A percentile compares a stretch with the other conserved stretches of the same genome.
Evolutionary conservation across 1,140 invertebrate species (phyloP).

Genomic region (Drosophila kurseongensis): DNA sequence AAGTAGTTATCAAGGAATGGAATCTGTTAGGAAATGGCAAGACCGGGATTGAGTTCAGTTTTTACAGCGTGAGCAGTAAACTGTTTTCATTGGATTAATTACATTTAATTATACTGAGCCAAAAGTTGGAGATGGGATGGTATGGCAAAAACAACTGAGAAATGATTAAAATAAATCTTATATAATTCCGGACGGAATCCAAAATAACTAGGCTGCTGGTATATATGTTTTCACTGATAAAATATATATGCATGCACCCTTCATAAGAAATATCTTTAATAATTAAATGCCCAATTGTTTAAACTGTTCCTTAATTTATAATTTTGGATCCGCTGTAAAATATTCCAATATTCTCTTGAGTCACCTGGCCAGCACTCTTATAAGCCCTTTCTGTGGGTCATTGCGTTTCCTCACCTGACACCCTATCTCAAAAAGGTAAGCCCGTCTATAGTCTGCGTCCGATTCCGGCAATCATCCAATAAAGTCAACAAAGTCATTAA

Average conservation of each 20-base stretch:
- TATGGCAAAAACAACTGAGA: neutral
- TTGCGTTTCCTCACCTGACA: slow-evolving; percentile 33
- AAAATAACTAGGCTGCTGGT: too few species aligned
- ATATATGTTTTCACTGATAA: too few species aligned
- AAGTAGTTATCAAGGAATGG: slow-evolving; percentile 69
- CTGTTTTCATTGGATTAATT: slow-evolving; percentile 40
- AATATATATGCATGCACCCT: too few species aligned
- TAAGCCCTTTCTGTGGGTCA: slow-evolving; percentile 31
- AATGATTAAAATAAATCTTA: too few species aligned
- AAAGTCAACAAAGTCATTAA: slow-evolving; percentile 70
- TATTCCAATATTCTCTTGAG: slow-evolving; percentile 9
- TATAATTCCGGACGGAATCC: too few species aligned
- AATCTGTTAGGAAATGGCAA: slow-evolving; percentile 50
- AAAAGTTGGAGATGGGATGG: neutral
- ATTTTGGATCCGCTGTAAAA: too few species aligned
- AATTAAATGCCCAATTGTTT: too few species aligned
- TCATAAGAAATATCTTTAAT: too few species aligned
- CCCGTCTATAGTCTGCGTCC: slow-evolving; percentile 21
- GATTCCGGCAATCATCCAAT: slow-evolving; percentile 54
- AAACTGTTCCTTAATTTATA: too few species aligned
- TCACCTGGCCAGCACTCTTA: slow-evolving; percentile 2
- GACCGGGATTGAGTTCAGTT: slow-evolving; percentile 10
- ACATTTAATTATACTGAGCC: slow-evolving; percentile 1
- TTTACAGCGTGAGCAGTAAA: slow-evolving; percentile 3
- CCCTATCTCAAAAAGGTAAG: slow-evolving; percentile 7